These are phyloP conservation scores for Aphidius colemani DNA, from an alignment of 2,888 invertebrate genomes.

Conservation along the genomic window DNA sequence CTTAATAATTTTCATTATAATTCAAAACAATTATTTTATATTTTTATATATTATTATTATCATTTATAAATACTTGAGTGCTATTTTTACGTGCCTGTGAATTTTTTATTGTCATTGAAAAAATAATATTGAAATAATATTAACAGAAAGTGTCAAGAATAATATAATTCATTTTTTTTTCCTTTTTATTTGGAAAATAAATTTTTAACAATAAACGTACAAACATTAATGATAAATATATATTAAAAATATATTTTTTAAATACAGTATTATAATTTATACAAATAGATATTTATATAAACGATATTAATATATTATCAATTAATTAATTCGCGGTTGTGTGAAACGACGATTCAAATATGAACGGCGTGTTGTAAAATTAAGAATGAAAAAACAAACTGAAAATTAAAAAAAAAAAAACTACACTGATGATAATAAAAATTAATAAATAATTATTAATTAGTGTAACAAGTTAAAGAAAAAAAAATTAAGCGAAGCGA, in stretches of 20 bases:
- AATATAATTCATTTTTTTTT: background rate
- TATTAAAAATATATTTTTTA: constrained; percentile 28
- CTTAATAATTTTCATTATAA: constrained; percentile 27
- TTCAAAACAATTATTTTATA: background rate
- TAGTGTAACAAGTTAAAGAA: background rate
- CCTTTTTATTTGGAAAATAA: too few species aligned
- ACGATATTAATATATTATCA: too few species aligned
- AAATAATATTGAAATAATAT: too few species aligned
- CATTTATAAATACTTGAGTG: too few species aligned
- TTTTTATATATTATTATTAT: too few species aligned
- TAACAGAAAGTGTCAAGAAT: constrained; percentile 23
- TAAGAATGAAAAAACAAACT: constrained; percentile 27
- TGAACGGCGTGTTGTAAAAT: constrained; percentile 47
- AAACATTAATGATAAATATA: too few species aligned
- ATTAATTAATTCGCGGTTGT: constrained; percentile 21
- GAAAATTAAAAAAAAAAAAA: constrained; percentile 10
- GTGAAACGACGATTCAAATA: background rate
- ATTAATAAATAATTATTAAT: constrained; percentile 36
- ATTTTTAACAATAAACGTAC: too few species aligned
- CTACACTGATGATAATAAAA: constrained; percentile 37
- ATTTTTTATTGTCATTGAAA: constrained; percentile 28
- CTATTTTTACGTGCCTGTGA: constrained; percentile 29
- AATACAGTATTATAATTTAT: constrained; percentile 30
- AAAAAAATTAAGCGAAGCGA: constrained; percentile 16
- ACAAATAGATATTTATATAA: constrained; percentile 23